Evolutionary conservation across 1,140 invertebrate genomes (phyloP).

Genomic region (Leptinotarsa defecta): DNA sequence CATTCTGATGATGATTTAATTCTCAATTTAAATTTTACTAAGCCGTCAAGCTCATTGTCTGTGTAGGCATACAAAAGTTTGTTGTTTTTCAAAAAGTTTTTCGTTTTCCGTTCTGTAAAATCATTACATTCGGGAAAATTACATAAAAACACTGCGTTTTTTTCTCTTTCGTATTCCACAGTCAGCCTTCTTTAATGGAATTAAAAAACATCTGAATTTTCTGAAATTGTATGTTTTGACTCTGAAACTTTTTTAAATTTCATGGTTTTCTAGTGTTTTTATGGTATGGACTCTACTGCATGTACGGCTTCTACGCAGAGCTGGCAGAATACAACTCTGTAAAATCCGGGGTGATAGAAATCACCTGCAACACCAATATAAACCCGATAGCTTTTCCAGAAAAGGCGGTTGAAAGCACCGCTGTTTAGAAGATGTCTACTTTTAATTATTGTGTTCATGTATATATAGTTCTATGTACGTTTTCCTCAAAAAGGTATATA

Average conservation of each 20-base stretch:
- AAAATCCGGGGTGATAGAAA: constrained; percentile 39
- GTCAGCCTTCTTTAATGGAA: neutral
- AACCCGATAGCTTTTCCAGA: constrained; percentile 24
- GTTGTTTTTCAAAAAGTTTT: no score
- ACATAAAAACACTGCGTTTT: neutral
- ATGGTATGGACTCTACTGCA: constrained; percentile 34
- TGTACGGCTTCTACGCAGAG: constrained; percentile 38
- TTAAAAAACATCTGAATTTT: no score
- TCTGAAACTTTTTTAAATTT: constrained; percentile 4
- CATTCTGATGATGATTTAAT: no score
- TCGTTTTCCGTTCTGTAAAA: no score
- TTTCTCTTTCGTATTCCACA: neutral
- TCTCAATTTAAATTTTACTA: no score
- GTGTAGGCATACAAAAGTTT: no score
- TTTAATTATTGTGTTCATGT: no score
- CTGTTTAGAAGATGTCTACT: constrained; percentile 15
- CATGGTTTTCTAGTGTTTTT: constrained; percentile 32
- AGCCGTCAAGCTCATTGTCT: no score
- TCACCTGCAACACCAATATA: constrained; percentile 34
- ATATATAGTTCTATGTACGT: no score
- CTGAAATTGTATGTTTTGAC: neutral
- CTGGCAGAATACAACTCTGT: constrained; percentile 37
- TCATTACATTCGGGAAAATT: no score
- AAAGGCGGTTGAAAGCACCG: constrained; percentile 26
- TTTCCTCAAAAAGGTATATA: no score